These are phyloP conservation scores for Ictalurus punctatus DNA, from an alignment of 2,113 vertebrate species.

Conservation along the genomic window DNA sequence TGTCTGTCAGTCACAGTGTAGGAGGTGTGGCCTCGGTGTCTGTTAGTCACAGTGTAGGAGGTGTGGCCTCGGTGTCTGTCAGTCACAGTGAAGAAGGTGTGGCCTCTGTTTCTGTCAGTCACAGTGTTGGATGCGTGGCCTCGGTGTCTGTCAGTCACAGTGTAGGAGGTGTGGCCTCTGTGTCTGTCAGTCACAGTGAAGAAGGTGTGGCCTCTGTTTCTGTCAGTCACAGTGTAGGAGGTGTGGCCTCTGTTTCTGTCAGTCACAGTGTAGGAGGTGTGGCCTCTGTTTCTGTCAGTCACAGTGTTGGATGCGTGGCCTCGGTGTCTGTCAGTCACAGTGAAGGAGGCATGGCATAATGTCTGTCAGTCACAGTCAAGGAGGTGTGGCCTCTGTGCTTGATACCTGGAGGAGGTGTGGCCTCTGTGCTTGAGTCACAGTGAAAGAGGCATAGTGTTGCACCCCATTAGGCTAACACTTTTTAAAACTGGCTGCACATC, in stretches of 20 bases:
- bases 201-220: background rate
- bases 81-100: too few species aligned
- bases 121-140: background rate
- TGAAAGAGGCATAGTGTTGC: background rate
- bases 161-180: background rate
- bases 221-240: background rate
- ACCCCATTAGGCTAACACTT: background rate
- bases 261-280: background rate
- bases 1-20: background rate
- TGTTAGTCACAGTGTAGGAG: background rate
- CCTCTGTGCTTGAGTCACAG: background rate
- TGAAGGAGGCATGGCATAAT: background rate
- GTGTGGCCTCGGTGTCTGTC: background rate
- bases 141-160: too few species aligned
- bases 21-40: constrained; percentile 10
- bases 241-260: background rate
- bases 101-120: background rate
- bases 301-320: background rate
- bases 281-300: background rate
- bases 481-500: background rate
- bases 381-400: background rate
- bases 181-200: background rate
- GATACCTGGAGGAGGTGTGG: background rate
- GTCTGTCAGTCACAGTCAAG: background rate
- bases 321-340: too few species aligned